Percentiles rank a stretch among this genome's conserved stretches.
Evolutionary conservation across 2,113 vertebrate species (phyloP).

Genomic region (Laterallus jamaicensis): DNA sequence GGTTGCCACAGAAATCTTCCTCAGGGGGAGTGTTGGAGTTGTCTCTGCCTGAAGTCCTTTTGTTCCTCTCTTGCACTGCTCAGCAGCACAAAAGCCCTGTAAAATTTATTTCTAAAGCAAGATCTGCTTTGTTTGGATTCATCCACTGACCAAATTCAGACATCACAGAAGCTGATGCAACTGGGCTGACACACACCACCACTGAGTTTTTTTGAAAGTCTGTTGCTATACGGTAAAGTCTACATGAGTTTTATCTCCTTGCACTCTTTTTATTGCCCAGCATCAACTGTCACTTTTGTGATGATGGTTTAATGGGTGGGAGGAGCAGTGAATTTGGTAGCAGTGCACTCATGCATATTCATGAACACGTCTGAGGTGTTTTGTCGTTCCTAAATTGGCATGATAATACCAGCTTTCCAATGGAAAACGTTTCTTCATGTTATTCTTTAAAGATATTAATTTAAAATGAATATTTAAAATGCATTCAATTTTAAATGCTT

Average conservation of each 20-base stretch:
- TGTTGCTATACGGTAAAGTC: background rate
- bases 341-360: background rate
- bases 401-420: background rate
- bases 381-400: background rate
- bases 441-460: background rate
- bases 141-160: background rate
- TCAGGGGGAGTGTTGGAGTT: background rate
- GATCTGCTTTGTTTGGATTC: background rate
- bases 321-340: background rate
- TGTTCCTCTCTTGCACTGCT: background rate
- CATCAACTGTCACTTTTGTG: background rate
- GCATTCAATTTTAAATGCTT: no score
- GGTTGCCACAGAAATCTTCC: constrained; percentile 12
- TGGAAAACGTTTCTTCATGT: background rate
- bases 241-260: background rate
- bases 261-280: background rate
- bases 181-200: background rate
- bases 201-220: background rate
- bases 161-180: background rate
- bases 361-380: background rate
- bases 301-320: background rate
- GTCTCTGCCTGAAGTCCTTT: background rate
- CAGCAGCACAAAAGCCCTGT: background rate
- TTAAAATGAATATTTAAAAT: no score
- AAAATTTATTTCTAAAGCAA: constrained; percentile 10